Evolutionary conservation across 2,113 vertebrate species (phyloP).

Genomic region (Hippocampus guttulatus): DNA sequence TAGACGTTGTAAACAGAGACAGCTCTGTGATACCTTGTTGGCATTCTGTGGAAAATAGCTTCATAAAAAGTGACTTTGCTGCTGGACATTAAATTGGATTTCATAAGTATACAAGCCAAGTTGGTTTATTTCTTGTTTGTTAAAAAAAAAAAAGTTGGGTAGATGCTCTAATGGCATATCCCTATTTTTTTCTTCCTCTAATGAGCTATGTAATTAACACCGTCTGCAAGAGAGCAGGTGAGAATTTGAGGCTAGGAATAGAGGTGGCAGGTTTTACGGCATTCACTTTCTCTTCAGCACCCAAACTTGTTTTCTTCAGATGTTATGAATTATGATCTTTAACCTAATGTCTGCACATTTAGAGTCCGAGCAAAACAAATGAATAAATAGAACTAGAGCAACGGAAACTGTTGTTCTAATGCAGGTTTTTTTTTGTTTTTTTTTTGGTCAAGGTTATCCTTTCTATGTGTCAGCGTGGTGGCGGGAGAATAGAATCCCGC

Average conservation of each 20-base stretch:
- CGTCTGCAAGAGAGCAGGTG: conserved; percentile 66
- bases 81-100: background rate
- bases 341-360: background rate
- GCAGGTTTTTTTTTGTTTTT: conserved; percentile 9
- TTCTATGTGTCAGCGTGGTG: conserved; percentile 25
- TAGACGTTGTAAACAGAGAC: conserved; percentile 1
- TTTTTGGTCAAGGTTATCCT: conserved; percentile 18
- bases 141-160: conserved; percentile 41
- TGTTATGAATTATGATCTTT: background rate
- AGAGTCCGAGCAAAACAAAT: background rate
- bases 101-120: background rate
- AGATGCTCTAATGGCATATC: conserved; percentile 33
- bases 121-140: background rate
- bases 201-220: conserved; percentile 71
- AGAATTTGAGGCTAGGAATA: conserved; percentile 68
- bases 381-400: conserved; percentile 6
- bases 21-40: background rate
- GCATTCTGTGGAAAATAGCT: background rate
- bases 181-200: conserved; percentile 56
- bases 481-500: conserved; percentile 21
- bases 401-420: conserved; percentile 8
- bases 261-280: conserved; percentile 66
- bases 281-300: conserved; percentile 27
- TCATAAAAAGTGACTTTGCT: background rate
- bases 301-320: conserved; percentile 18